Evolutionary conservation across 2,888 invertebrate genomes (phyloP).

Genomic region (Ectemnius continuus): DNA sequence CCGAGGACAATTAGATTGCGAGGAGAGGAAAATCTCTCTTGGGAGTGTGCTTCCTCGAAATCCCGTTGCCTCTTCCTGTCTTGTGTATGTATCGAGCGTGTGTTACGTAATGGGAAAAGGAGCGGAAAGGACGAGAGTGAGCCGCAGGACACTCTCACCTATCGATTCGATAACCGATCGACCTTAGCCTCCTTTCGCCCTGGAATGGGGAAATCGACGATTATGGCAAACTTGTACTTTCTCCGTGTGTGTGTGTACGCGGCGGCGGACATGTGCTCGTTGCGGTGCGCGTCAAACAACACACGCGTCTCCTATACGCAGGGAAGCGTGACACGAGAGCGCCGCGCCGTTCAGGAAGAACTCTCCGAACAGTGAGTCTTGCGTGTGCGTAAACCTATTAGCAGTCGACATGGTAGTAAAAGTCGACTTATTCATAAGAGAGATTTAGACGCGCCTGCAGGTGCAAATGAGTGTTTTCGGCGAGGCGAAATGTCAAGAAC

Average conservation of each 20-base stretch:
- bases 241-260: conserved; percentile 30
- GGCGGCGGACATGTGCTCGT: background rate
- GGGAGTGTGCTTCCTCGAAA: too few species aligned
- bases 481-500: too few species aligned
- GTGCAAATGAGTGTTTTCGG: too few species aligned
- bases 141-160: conserved; percentile 25
- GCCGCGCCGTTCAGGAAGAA: background rate
- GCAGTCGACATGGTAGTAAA: too few species aligned
- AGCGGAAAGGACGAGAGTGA: conserved; percentile 12
- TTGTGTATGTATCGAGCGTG: background rate
- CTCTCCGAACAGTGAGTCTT: background rate
- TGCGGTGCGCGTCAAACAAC: too few species aligned
- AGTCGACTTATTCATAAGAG: too few species aligned
- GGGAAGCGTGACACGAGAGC: conserved; percentile 15
- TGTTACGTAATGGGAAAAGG: conserved; percentile 13
- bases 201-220: conserved; percentile 57
- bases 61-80: background rate
- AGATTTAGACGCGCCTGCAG: too few species aligned
- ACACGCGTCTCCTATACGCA: background rate
- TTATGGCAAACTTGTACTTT: conserved; percentile 56
- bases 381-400: background rate
- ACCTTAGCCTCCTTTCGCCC: conserved; percentile 58
- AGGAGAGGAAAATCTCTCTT: too few species aligned
- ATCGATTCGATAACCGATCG: conserved; percentile 57
- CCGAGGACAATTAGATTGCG: too few species aligned